phyloP scores from a whole-genome alignment of 2,113 vertebrate genomes.

The Fukomys damarensis region DNA sequence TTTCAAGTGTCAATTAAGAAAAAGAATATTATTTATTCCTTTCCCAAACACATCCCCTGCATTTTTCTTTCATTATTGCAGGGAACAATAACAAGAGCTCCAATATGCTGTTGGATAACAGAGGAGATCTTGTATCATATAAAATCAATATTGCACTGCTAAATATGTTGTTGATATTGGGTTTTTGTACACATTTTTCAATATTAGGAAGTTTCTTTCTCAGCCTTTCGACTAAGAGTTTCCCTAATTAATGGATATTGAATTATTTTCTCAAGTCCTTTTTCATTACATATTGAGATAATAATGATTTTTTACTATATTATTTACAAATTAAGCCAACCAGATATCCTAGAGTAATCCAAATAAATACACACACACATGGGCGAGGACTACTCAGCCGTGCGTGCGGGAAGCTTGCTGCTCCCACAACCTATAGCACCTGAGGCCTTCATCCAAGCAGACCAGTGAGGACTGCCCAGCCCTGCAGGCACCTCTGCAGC shows the following conservation, averaged over 20 bases:
- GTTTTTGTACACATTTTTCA: not conserved
- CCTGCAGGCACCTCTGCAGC: too few species aligned
- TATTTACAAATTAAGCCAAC: not conserved
- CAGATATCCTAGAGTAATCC: not conserved
- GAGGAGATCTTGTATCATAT: not conserved
- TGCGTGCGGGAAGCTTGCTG: too few species aligned
- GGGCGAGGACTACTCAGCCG: too few species aligned
- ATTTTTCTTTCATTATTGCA: not conserved
- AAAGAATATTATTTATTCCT: not conserved
- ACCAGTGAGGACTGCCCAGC: too few species aligned
- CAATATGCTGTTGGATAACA: not conserved
- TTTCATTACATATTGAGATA: not conserved
- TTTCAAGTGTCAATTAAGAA: not conserved
- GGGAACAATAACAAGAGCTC: not conserved
- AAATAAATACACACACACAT: not conserved
- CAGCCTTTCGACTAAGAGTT: not conserved
- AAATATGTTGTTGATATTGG: not conserved
- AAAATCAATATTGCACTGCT: not conserved
- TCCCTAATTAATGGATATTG: not conserved
- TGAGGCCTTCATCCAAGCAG: too few species aligned
- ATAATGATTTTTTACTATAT: not conserved
- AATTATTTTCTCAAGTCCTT: not conserved
- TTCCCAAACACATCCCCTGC: not conserved
- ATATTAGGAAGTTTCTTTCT: not conserved
- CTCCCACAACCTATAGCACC: too few species aligned